phyloP scores from a whole-genome alignment of 2,888 invertebrate genomes.

The Epirrhoe tristata region DNA sequence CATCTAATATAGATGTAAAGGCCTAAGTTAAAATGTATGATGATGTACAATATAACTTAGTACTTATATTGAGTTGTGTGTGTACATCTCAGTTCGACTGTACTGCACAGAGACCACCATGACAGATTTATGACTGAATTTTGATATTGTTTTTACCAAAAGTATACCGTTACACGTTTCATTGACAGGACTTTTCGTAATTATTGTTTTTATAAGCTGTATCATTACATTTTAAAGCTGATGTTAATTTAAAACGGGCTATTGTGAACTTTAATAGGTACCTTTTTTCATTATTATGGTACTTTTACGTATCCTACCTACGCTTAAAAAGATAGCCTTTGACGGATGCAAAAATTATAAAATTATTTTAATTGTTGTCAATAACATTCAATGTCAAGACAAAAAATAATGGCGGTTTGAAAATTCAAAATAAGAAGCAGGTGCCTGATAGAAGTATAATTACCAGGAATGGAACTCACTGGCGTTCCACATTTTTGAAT shows the following conservation, averaged over 20 bases:
- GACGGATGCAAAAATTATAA: too few relatives aligned
- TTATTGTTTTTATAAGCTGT: conserved; percentile 34
- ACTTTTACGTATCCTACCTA: too few relatives aligned
- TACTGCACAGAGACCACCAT: conserved; percentile 29
- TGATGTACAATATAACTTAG: background rate
- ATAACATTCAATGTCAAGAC: too few relatives aligned
- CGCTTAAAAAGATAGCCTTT: too few relatives aligned
- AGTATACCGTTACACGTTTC: conserved; percentile 37
- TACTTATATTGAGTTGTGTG: background rate
- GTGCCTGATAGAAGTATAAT: conserved; percentile 20
- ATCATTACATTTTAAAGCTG: conserved; percentile 25
- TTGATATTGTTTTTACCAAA: conserved; percentile 32
- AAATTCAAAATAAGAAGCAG: conserved; percentile 16
- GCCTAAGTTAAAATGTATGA: too few relatives aligned
- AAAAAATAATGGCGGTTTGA: too few relatives aligned
- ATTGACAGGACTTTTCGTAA: conserved; percentile 32
- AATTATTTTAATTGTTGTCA: too few relatives aligned
- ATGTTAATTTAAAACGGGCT: conserved; percentile 21
- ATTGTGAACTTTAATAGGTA: conserved; percentile 12
- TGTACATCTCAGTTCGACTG: conserved; percentile 19
- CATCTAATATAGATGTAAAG: too few relatives aligned
- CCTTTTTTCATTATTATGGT: too few relatives aligned
- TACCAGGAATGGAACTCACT: conserved; percentile 18
- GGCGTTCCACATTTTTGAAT: conserved; percentile 13
- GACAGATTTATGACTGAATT: conserved; percentile 39